phyloP scores from a whole-genome alignment of 2,888 invertebrate species.

The Macrophya annulata region DNA sequence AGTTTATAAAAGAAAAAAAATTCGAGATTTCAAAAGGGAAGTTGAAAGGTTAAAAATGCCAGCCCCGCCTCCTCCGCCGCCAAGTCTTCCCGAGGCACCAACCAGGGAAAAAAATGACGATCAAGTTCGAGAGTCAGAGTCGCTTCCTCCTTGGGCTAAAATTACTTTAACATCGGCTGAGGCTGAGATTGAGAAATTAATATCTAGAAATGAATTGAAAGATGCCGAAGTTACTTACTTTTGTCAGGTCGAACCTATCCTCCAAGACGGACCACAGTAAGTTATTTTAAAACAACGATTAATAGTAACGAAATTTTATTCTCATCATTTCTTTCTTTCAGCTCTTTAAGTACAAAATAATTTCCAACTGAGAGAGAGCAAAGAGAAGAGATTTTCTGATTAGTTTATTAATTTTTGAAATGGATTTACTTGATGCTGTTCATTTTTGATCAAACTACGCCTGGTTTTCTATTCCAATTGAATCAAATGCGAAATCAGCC shows the following conservation, averaged over 20 bases:
- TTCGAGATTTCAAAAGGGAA: not conserved
- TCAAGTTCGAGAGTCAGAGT: conserved; percentile 69
- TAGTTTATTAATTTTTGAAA: too few relatives aligned
- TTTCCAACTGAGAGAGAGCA: too few relatives aligned
- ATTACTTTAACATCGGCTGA: conserved; percentile 75
- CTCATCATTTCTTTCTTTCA: not conserved
- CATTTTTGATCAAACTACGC: too few relatives aligned
- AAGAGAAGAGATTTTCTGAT: too few relatives aligned
- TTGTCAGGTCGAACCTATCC: conserved; percentile 77
- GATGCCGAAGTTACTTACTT: conserved; percentile 77
- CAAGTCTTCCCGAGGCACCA: conserved; percentile 70
- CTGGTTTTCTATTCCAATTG: not conserved
- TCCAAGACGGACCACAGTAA: conserved; percentile 78
- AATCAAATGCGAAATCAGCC: conserved; percentile 27
- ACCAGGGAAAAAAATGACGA: conserved; percentile 71
- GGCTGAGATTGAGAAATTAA: conserved; percentile 76
- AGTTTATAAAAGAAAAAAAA: not conserved
- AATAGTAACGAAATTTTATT: not conserved
- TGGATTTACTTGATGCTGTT: too few relatives aligned
- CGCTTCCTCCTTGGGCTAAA: conserved; percentile 76
- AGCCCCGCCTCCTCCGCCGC: conserved; percentile 72
- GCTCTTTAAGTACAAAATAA: not conserved
- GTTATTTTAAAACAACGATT: conserved; percentile 39
- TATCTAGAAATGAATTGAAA: conserved; percentile 75
- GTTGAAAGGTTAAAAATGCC: conserved; percentile 64